Evolutionary conservation across 1,140 invertebrate genomes (phyloP), one percentile per base, ranked within the genome.

Genomic region (Zaprionus nigranus): DNA sequence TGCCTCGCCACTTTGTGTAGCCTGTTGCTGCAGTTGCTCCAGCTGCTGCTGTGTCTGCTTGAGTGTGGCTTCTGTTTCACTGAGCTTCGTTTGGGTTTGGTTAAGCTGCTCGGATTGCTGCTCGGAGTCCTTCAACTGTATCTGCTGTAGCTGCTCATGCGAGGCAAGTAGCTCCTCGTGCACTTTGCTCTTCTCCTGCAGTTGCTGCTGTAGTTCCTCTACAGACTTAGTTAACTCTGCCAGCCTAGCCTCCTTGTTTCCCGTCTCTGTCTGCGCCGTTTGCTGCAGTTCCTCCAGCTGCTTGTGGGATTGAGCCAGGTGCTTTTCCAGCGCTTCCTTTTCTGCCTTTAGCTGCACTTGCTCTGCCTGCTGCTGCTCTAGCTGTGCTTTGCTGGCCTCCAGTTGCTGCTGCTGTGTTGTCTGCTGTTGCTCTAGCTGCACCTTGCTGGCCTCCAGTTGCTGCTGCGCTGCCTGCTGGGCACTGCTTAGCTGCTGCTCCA

Each of bases 401-500:
- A 40, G 49, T 11, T 67, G 63, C 34, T 67, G 22, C 24, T 63
- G 36, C 5, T 58, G 36, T 1, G 22, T n/a, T 43, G 54, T 28
- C 40, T 12, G 49, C 49, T 17, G 40, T 28, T 49, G n/a, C 49
- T 67, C 30, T 15, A 66, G 22, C 7, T 60, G 36, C 5, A 20
- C 7, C 15, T 36, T 49, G 26, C 9, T 24, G 20, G 11, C n/a
- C 11, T 51, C 46, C 20, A 30, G 38, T 5, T 98, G 36, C 30
- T 74, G 49, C 9, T 67, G 17, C 2, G 67, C 30, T 5, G 65
- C 61, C 28, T 73, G 61, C n/a, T 93, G 90, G 9, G 87, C 81
- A 56, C 90, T 91, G 7, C 86, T 85, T 46, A 93, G 82, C 67
- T 93, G 78, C 22, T 91, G 82, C 24, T 93, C 91, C 5, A 93